Conservation (phyloP, 2,888 invertebrate genomes). For the Acrobasis repandana region DNA sequence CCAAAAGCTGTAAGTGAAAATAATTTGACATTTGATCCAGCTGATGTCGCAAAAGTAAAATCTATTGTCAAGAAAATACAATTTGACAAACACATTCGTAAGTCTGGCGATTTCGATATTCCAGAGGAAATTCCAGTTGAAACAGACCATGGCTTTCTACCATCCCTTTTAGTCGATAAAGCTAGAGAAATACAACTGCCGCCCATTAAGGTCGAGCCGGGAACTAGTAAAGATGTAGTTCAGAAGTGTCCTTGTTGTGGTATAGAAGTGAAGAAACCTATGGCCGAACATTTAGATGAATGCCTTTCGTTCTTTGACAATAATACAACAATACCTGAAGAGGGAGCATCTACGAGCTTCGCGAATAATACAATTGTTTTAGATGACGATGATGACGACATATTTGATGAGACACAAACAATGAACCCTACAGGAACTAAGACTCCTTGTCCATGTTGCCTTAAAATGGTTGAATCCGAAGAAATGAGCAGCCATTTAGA, state of each 20-base stretch:
- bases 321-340: slow-evolving; percentile 66
- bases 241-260: slow-evolving; percentile 75
- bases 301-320: slow-evolving; percentile 74
- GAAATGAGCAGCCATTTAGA: slow-evolving; percentile 85
- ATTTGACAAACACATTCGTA: slow-evolving; percentile 32
- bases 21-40: slow-evolving; percentile 26
- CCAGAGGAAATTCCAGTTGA: slow-evolving; percentile 28
- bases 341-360: slow-evolving; percentile 49
- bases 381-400: slow-evolving; percentile 57
- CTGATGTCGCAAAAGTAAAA: slow-evolving; percentile 34
- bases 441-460: slow-evolving; percentile 84
- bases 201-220: slow-evolving; percentile 41
- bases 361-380: slow-evolving; percentile 50
- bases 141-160: slow-evolving; percentile 30
- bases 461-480: slow-evolving; percentile 71
- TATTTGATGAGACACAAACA: slow-evolving; percentile 59
- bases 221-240: slow-evolving; percentile 36
- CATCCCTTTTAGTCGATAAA: slow-evolving; percentile 33
- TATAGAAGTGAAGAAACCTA: slow-evolving; percentile 47
- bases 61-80: slow-evolving; percentile 33
- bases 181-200: slow-evolving; percentile 33
- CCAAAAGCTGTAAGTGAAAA: background rate
- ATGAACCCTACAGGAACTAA: slow-evolving; percentile 74
- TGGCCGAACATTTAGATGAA: slow-evolving; percentile 76
- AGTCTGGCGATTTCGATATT: slow-evolving; percentile 32